Evolutionary conservation across 2,113 vertebrate genomes (phyloP).

Genomic region (Dipodomys spectabilis): DNA sequence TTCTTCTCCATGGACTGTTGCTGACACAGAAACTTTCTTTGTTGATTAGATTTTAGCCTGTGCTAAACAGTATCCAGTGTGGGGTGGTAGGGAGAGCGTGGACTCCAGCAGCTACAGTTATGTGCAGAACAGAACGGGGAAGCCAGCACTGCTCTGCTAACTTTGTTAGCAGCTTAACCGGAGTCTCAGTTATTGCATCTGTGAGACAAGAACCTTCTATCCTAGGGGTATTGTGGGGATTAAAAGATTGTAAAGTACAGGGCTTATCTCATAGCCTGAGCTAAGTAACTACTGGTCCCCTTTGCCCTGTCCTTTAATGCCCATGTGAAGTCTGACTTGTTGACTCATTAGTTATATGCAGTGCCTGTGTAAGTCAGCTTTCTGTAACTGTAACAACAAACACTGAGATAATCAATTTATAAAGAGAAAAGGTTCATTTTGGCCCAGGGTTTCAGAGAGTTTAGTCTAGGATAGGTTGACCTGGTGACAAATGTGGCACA

Average conservation of each 20-base stretch:
- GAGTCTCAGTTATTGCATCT: not conserved
- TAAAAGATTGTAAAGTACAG: not conserved
- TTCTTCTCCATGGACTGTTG: slow-evolving; percentile 56
- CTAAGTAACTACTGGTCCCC: not conserved
- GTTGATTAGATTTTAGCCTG: slow-evolving; percentile 68
- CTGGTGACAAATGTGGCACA: not conserved
- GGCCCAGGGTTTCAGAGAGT: not conserved
- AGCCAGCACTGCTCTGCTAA: fast-evolving
- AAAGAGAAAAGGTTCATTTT: not conserved
- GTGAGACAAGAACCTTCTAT: not conserved
- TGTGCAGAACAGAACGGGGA: not conserved
- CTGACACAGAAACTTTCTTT: slow-evolving; percentile 73
- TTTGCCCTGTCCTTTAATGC: not conserved
- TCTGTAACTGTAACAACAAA: not conserved
- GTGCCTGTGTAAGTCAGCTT: not conserved
- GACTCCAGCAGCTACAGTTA: not conserved
- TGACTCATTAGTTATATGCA: not conserved
- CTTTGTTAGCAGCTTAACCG: not conserved
- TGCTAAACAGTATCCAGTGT: slow-evolving; percentile 39
- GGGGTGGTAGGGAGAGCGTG: not conserved
- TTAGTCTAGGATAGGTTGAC: too few species aligned
- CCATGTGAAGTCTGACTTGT: not conserved
- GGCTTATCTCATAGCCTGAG: not conserved
- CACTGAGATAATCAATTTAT: not conserved
- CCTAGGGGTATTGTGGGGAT: not conserved